Percentiles rank a stretch among this genome's conserved stretches.
phyloP scores from a whole-genome alignment of 2,888 invertebrate species.

The Athalia circularis region DNA sequence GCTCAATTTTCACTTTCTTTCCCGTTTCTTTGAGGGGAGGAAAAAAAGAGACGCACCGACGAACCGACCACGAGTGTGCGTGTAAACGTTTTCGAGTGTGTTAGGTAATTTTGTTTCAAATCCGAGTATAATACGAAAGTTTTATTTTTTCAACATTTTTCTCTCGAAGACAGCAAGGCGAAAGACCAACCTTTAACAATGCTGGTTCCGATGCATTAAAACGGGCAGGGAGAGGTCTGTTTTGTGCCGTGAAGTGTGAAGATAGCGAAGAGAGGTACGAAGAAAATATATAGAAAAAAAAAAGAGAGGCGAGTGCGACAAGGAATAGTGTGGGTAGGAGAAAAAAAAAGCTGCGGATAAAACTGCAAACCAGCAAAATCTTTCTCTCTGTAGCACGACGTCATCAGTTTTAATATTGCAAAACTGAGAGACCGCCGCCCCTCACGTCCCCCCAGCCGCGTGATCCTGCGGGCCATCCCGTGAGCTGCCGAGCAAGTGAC shows the following conservation, averaged over 20 bases:
- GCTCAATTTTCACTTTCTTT: too few species aligned
- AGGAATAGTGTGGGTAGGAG: conserved; percentile 32
- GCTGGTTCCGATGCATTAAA: conserved; percentile 47
- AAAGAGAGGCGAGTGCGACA: not conserved
- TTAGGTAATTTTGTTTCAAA: too few species aligned
- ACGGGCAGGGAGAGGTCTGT: conserved; percentile 48
- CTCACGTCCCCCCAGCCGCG: not conserved
- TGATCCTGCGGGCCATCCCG: not conserved
- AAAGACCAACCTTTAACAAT: conserved; percentile 44
- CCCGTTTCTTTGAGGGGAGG: too few species aligned
- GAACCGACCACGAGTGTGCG: too few species aligned
- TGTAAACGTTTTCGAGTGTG: too few species aligned
- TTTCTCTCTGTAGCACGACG: conserved; percentile 35
- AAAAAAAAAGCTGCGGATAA: not conserved
- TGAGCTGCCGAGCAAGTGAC: conserved; percentile 47
- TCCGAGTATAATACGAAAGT: not conserved
- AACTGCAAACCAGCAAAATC: conserved; percentile 42
- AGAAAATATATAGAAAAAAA: not conserved
- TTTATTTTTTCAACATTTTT: not conserved
- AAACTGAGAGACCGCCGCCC: conserved; percentile 21
- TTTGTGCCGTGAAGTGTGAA: conserved; percentile 55
- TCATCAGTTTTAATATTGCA: conserved; percentile 59
- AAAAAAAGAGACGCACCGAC: too few species aligned
- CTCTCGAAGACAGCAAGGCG: not conserved
- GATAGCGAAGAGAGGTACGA: conserved; percentile 50